Conservation (phyloP, 2,797 vertebrate species). For the Mus caroli region DNA sequence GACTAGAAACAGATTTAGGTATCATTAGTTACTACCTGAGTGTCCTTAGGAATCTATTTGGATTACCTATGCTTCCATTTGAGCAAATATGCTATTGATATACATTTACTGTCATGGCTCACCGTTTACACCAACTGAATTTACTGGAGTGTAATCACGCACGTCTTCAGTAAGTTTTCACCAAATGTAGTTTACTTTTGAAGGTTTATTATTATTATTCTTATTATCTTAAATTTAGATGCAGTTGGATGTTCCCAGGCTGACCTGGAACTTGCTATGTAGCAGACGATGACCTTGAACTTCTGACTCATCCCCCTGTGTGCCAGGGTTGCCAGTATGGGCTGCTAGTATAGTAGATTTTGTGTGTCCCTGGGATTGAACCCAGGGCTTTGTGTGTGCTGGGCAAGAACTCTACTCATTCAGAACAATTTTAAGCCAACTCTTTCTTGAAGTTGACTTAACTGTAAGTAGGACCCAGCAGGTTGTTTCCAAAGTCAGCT, state of each 20-base stretch:
- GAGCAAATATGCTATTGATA: conserved; percentile 22
- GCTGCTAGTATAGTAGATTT: neutral
- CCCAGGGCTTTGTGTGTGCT: neutral
- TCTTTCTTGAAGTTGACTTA: conserved; percentile 49
- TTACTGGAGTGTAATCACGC: conserved; percentile 36
- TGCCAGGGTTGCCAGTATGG: neutral
- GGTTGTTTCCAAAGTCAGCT: conserved; percentile 64
- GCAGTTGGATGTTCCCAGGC: neutral
- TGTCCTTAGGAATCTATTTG: neutral
- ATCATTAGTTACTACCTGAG: conserved; percentile 20
- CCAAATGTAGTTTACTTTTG: conserved; percentile 50
- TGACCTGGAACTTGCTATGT: neutral
- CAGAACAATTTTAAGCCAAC: conserved; percentile 52
- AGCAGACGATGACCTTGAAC: neutral
- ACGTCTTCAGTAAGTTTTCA: conserved; percentile 44
- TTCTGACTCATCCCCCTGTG: neutral
- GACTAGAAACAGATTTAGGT: conserved; percentile 56
- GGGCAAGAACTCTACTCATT: neutral
- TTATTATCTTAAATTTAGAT: neutral
- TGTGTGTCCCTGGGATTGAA: neutral
- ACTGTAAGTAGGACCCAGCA: conserved; percentile 35
- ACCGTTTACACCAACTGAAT: neutral
- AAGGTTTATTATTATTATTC: neutral
- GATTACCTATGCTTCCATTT: neutral
- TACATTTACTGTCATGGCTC: neutral